These are phyloP conservation scores for Caenorhabditis afra DNA, from an alignment of 2,888 invertebrate species.

Conservation along the genomic window DNA sequence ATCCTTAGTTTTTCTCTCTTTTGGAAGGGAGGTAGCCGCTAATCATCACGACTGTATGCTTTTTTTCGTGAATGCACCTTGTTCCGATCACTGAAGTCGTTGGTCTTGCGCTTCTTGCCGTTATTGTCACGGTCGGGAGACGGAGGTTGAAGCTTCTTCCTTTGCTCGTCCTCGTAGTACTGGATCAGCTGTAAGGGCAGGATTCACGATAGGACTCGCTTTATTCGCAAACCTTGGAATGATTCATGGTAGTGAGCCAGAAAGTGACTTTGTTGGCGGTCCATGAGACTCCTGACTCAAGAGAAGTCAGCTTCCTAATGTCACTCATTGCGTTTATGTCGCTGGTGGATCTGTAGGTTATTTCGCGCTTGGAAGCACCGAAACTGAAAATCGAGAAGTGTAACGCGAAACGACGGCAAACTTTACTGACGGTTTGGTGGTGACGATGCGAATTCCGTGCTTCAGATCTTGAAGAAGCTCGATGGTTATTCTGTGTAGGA, in stretches of 20 bases:
- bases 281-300: conserved; percentile 97
- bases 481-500: conserved; percentile 87
- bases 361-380: conserved; percentile 30
- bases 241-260: conserved; percentile 97
- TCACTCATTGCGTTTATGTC: conserved; percentile 99
- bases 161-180: conserved; percentile 33
- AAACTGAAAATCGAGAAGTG: conserved; percentile 42
- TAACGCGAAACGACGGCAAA: not conserved
- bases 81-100: conserved; percentile 2
- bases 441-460: conserved; percentile 91
- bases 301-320: conserved; percentile 94
- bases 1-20: no score
- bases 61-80: conserved; percentile 11
- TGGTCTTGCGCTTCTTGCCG: conserved; percentile 2
- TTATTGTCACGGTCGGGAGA: conserved; percentile 24
- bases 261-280: conserved; percentile 98
- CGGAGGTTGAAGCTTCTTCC: conserved; percentile 20
- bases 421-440: conserved; percentile 95
- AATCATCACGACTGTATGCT: not conserved
- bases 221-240: conserved; percentile 86
- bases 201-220: not conserved
- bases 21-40: not conserved
- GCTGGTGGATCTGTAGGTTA: conserved; percentile 30
- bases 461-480: conserved; percentile 82
- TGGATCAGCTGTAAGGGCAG: conserved; percentile 24